Base-by-base conservation (phyloP, 2,888 invertebrate genomes). In the Tillus elongatus region DNA sequence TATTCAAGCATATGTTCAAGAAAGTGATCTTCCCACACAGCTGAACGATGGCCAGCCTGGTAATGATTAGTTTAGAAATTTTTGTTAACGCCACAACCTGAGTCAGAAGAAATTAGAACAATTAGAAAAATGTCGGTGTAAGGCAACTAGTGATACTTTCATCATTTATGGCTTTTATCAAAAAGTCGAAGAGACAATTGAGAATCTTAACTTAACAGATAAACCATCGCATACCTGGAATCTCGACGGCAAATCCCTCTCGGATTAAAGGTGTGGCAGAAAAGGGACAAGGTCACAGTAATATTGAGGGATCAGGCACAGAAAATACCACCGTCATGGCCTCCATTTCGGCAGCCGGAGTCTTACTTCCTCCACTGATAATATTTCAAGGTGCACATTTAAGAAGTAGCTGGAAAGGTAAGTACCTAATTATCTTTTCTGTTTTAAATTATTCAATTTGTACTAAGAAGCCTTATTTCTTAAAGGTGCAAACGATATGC, bases 171-270 rank as follows among this genome's bases (percentile, higher is more conserved):
- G n/a, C n/a, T n/a, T n/a, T n/a, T n/a, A n/a, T n/a, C n/a, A n/a
- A n/a, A n/a, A n/a, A n/a, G n/a, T n/a, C n/a, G n/a, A n/a, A n/a
- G n/a, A n/a, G n/a, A n/a, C n/a, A n/a, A 40, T 50, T 12, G 2
- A 35, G 27, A 16, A 44, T 14, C 31, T 41, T 4, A 39, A 26
- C 28, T 45, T 43, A 16, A 3, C 41, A 35, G 35, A 41, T 16
- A 40, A 40, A 26, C 40, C 43, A 9, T 14, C 13, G n/a, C n/a
- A 12, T 37, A 41, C 31, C n/a, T 51, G 33, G 16, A 50, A 48
- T 30, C 42, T 45, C 24, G 49, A 49, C 30, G 24, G 34, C 32
- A 10, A 45, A 50, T 16, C 49, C 50, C 29, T 27, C 39, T 33
- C 37, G 42, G 28, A 29, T 42, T 15, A 47, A 45, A 41, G 39